Conservation (phyloP, 2,888 invertebrate genomes). For the Pseudeuparius sepicola region DNA sequence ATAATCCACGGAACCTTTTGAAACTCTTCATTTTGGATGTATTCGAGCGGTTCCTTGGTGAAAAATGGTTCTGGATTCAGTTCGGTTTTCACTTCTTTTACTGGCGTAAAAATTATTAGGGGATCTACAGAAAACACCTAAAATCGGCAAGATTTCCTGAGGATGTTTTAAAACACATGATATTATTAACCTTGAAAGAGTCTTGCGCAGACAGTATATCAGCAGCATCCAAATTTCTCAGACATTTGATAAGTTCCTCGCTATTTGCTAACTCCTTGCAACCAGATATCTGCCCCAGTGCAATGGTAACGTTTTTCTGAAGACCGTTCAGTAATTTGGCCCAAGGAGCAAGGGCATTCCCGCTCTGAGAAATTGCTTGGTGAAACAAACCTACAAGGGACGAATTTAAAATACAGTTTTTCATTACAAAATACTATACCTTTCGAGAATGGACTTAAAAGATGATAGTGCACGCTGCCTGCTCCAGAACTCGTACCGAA, state of each 20-base stretch:
- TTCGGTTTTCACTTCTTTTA: constrained; percentile 36
- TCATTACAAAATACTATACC: too few relatives aligned
- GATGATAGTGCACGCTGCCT: constrained; percentile 40
- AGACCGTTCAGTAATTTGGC: constrained; percentile 31
- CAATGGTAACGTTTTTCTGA: constrained; percentile 30
- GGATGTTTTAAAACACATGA: constrained; percentile 3
- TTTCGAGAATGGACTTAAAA: constrained; percentile 39
- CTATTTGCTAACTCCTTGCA: constrained; percentile 32
- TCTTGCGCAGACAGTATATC: constrained; percentile 38
- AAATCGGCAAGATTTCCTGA: constrained; percentile 8
- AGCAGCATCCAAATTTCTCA: constrained; percentile 37
- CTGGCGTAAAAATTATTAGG: constrained; percentile 40
- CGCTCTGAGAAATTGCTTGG: constrained; percentile 41
- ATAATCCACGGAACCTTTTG: constrained; percentile 42
- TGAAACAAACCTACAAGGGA: constrained; percentile 37
- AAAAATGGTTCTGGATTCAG: constrained; percentile 40
- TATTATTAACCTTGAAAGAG: constrained; percentile 37
- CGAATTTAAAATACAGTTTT: constrained; percentile 3
- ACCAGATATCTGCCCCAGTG: constrained; percentile 37
- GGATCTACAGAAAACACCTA: constrained; percentile 44
- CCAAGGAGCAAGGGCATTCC: constrained; percentile 38
- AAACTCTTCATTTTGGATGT: constrained; percentile 37
- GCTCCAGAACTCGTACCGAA: constrained; percentile 44
- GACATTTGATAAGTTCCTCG: constrained; percentile 35
- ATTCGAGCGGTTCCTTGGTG: constrained; percentile 36